phyloP scores from a whole-genome alignment of 2,797 vertebrate genomes.

The Myotis findleyi region DNA sequence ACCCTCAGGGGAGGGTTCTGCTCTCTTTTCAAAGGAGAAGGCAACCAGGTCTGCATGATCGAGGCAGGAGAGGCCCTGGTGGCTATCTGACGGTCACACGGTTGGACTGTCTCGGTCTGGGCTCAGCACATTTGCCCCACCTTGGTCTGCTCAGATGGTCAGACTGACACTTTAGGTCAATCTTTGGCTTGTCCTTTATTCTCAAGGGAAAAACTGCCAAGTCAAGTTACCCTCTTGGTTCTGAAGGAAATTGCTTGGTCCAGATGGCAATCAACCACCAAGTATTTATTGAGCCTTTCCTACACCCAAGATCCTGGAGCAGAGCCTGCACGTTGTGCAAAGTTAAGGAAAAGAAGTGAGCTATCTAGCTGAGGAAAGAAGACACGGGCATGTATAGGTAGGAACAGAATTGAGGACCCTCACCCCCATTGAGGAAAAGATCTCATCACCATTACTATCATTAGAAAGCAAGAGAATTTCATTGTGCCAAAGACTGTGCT shows the following conservation, averaged over 20 bases:
- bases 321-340: neutral
- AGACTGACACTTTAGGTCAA: neutral
- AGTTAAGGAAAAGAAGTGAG: neutral
- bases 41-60: neutral
- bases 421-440: neutral
- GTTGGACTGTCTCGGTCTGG: neutral
- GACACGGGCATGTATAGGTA: neutral
- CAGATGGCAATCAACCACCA: neutral
- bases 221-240: neutral
- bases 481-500: neutral
- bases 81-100: neutral
- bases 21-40: neutral
- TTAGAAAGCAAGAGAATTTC: neutral
- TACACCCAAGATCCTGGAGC: neutral
- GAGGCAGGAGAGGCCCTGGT: neutral
- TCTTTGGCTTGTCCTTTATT: neutral
- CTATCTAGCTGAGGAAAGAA: too few species aligned
- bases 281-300: neutral
- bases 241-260: neutral
- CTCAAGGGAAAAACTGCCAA: neutral
- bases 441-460: too few species aligned
- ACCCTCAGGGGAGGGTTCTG: neutral
- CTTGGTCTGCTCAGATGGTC: neutral
- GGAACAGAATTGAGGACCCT: neutral
- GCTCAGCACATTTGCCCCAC: neutral